Evolutionary conservation across 2,797 vertebrate genomes (phyloP), one percentile per base, ranked within the genome.

Genomic region (Epinephelus awoara): DNA sequence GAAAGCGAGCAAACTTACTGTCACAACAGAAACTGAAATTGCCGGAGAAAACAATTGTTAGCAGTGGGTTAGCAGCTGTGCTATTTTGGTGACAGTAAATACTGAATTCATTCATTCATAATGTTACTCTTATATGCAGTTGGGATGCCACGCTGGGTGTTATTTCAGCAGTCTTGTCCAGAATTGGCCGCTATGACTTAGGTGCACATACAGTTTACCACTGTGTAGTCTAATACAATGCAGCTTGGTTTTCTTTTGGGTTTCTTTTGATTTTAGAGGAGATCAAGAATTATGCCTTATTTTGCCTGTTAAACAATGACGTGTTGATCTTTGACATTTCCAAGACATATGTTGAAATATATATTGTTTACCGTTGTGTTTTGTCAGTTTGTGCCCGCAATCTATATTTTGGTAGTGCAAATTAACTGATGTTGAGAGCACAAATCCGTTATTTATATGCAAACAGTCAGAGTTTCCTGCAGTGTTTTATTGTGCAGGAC

Each of bases 11-110:
- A 34, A 34, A 34, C 7, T 34, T 2, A 6, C 34, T 34, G 34
- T 34, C 34, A 34, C 34, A 34, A 34, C 34, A 34, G 34, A 34
- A 34, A 34, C 34, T 34, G 34, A 34, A 8, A 34, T 34, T 1
- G 6, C 8, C 34, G 0, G 34, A 34, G 6, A 2, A 50, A 38
- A 4, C 1, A 1, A 8, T 29, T 38, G n/a, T 38, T 29, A 40
- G 21, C 66, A 46, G 38, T 38, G 9, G 51, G 21, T 47, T 21
- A 44, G 58, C 58, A 42, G 56, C 68, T 40, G 55, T n/a, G 47
- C 12, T 25, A 2, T 15, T 2, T 11, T 5, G 11, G 10, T 51
- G 68, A n/a, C 29, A n/a, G 15, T 49, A 18, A 50, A 55, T 34
- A n/a, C 67, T 58, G 44, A 23, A 44, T 44, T 21, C 15, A 17